Evolutionary conservation across 2,888 invertebrate genomes (phyloP), one percentile per base, ranked within the genome.

Genomic region (Plebejus melissa): DNA sequence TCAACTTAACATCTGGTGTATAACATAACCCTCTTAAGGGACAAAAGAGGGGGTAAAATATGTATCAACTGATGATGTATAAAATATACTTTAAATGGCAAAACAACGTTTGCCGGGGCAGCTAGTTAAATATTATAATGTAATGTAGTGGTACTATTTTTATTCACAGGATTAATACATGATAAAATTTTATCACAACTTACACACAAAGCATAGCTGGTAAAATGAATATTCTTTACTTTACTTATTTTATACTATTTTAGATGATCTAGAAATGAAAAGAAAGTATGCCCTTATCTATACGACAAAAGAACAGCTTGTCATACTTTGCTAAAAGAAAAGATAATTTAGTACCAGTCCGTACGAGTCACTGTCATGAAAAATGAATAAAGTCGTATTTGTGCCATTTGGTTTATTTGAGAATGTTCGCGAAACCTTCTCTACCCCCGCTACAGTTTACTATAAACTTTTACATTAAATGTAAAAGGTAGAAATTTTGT

Each of bases 341-440:
- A 84, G 82, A 81, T 80, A 85, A 86, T 86, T 85, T 90, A 87
- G 93, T 93, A 83, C 92, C 93, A 93, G 90, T 84, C 82, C 82
- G 93, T 91, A 81, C 92, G 83, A 88, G 91, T 87, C 90, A 81
- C 91, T 89, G 90, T 88, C 86, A 80, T 93, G 91, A 93, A 93
- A 93, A 93, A 93, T 93, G 88, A 89, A 91, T 90, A 90, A 90
- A 91, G 87, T 87, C 81, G 86, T 87, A 90, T 91, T 87, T 86
- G 87, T 90, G 91, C 86, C 90, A 87, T 82, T 85, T 84, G 82
- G 80, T 82, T 81, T 77, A 82, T 83, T 82, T 82, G 80, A 81
- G 81, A 83, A 84, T 82, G 82, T 84, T 86, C 79, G 85, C 86
- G 72, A 77, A 76, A 74, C 72, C 28, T 74, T 32, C 54, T 54